phyloP scores from a whole-genome alignment of 2,113 vertebrate genomes.

The Malurus elegans region DNA sequence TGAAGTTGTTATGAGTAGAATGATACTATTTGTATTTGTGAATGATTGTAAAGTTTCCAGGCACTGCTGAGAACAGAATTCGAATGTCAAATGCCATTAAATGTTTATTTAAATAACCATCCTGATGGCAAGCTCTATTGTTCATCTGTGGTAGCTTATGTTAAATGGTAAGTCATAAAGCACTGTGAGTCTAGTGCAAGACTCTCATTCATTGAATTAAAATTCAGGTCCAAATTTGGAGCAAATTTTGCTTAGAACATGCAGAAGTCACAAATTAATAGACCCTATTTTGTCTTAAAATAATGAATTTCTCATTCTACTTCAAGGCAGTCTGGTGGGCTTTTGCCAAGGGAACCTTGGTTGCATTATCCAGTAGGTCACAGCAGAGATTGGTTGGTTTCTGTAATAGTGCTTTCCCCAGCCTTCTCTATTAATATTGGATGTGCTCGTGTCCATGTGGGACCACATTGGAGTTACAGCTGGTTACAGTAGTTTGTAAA shows the following conservation, averaged over 20 bases:
- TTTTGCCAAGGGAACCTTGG: neutral
- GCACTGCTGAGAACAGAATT: neutral
- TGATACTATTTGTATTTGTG: neutral
- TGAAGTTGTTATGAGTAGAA: neutral
- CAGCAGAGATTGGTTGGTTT: neutral
- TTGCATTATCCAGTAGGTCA: neutral
- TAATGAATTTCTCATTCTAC: neutral
- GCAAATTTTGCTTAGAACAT: neutral
- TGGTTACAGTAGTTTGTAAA: neutral
- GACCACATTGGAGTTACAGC: neutral
- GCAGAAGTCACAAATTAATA: neutral
- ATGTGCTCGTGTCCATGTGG: neutral
- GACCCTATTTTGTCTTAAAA: neutral
- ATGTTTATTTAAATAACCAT: neutral
- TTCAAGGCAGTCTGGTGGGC: neutral
- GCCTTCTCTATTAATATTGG: neutral
- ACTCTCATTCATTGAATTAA: fast-evolving
- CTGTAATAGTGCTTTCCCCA: neutral
- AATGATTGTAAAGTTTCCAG: neutral
- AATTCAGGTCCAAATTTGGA: neutral
- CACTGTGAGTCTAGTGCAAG: neutral
- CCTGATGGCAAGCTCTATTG: neutral
- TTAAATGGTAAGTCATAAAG: neutral
- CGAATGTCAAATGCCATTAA: neutral
- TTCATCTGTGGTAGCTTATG: neutral